A percentile compares a stretch with the other conserved stretches of the same genome.
These are phyloP conservation scores for honey bee (Apis mellifera) DNA, from an alignment of 1,140 invertebrate genomes.

Conservation along the genomic window Amel_HAv3.1 CM009933.2:2699501-2700000, in stretches of 20 bases:
- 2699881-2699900: neutral
- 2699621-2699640: neutral
- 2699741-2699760: neutral
- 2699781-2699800: neutral
- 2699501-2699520: neutral
- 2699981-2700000: no score
- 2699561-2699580: neutral
- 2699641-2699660: neutral
- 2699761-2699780: neutral
- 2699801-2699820: neutral
- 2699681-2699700: neutral
- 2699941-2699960: no score
- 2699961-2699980: no score
- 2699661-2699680: neutral
- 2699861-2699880: neutral
- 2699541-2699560: neutral
- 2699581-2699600: no score
- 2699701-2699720: neutral
- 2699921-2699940: no score
- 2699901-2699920: no score
- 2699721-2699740: neutral
- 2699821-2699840: constrained; percentile 26
- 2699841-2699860: constrained; percentile 41
- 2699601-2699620: no score
- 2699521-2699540: neutral